These are phyloP conservation scores for Drosophila lowei DNA, from an alignment of 1,140 invertebrate species.

Conservation along the genomic window DNA sequence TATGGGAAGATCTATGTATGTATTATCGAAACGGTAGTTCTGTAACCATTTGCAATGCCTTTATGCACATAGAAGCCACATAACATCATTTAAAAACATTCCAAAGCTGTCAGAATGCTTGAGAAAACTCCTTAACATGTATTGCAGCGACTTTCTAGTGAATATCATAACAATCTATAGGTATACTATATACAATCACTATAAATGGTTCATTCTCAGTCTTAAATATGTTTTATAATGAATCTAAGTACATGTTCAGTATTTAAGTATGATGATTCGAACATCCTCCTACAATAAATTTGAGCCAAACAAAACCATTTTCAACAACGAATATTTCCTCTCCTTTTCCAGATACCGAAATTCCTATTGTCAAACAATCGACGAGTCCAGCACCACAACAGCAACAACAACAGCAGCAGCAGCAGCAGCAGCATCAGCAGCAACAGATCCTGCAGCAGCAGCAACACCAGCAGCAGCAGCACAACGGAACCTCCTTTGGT, in stretches of 20 bases:
- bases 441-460: constrained; percentile 64
- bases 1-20: too few species aligned
- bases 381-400: constrained; percentile 79
- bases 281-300: too few species aligned
- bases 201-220: too few species aligned
- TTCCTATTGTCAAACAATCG: constrained; percentile 83
- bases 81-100: not conserved
- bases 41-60: too few species aligned
- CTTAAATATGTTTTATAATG: not conserved
- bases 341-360: constrained; percentile 80
- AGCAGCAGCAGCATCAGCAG: constrained; percentile 63
- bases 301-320: not conserved
- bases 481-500: constrained; percentile 52
- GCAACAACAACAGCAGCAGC: constrained; percentile 66
- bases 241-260: not conserved
- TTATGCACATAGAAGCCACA: too few species aligned
- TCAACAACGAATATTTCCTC: constrained; percentile 2
- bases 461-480: constrained; percentile 66
- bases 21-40: too few species aligned
- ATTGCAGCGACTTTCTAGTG: too few species aligned
- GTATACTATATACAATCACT: too few species aligned
- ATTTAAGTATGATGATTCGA: too few species aligned
- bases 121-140: too few species aligned
- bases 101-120: not conserved
- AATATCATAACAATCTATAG: too few species aligned